Base-by-base conservation (phyloP, 2,113 vertebrate species). In the Tauraco erythrolophus region DNA sequence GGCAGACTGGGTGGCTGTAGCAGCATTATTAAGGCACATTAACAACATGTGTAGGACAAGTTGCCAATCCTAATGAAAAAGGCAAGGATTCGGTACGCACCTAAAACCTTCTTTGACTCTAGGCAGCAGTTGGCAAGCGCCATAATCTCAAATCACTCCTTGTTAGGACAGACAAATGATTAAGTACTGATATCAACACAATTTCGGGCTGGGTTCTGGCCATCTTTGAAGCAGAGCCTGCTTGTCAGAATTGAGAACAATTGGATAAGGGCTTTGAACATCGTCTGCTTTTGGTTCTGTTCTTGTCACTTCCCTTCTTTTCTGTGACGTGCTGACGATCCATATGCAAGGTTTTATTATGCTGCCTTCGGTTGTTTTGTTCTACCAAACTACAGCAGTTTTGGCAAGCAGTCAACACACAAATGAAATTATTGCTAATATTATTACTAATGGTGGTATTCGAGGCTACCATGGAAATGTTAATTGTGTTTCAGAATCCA, bases 391-490 rank as follows among this genome's bases (percentile, higher is more conserved):
- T 28, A 46, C 70, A 94, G 74, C 72, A 53, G 51, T 56, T 95
- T 92, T 96, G 92, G 95, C 89, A 96, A 91, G 54, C 70, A 93
- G 94, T 94, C 95, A 92, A 72, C 21, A 30, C 14, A 57, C 84
- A 94, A 95, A 96, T 68, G 88, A 72, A 97, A 96, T 96, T 89
- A 94, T 93, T 89, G 80, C 89, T 96, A 94, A 91, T 91, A 94
- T 95, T 95, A 94, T 90, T 96, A 92, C 87, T 91, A 88, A 89
- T 4, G 54, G 81, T 74, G 91, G 96, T 70, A 96, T 96, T 91
- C 91, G 74, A 96, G 62, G 94, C 95, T 97, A 91, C 94, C 91
- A 89, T 80, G 94, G 96, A 94, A 96, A 97, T 96, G 91, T 92
- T 96, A 94, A 96, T 83, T 61, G 74, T 39, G 75, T 86, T 94